These are phyloP conservation scores for Notechis scutatus DNA, from an alignment of 2,113 vertebrate species.

Conservation along the genomic window DNA sequence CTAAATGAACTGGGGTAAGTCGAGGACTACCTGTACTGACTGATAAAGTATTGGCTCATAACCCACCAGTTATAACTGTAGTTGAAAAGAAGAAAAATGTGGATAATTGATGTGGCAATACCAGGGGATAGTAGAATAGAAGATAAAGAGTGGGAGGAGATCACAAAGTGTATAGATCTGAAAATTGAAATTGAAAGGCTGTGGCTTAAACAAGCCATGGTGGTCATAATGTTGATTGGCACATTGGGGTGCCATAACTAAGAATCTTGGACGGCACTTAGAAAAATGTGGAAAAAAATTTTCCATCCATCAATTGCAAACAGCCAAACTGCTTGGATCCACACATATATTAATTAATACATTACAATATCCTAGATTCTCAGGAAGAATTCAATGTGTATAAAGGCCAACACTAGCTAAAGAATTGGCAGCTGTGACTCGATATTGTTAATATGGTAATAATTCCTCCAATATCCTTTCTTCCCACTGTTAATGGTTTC, in stretches of 20 bases:
- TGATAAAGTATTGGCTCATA: neutral
- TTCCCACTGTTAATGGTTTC: neutral
- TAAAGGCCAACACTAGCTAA: neutral
- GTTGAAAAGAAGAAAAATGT: neutral
- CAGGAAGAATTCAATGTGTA: neutral
- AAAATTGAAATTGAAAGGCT: neutral
- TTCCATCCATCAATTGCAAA: neutral
- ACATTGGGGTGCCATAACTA: neutral
- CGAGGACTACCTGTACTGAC: neutral
- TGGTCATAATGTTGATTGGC: neutral
- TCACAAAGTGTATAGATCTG: neutral
- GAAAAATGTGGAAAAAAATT: neutral
- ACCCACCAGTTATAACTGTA: neutral
- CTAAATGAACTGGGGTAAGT: too few relatives aligned
- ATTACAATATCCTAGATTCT: neutral
- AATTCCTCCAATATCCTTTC: neutral
- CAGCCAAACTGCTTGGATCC: neutral
- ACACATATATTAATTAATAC: neutral
- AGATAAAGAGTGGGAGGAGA: neutral
- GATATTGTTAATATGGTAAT: neutral
- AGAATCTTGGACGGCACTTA: neutral
- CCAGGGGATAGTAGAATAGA: neutral
- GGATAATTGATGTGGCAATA: neutral
- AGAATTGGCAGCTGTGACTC: neutral
- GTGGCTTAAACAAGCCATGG: neutral